These are phyloP conservation scores for Scaptomyza tumidula DNA, from an alignment of 2,888 invertebrate genomes.

Conservation along the genomic window DNA sequence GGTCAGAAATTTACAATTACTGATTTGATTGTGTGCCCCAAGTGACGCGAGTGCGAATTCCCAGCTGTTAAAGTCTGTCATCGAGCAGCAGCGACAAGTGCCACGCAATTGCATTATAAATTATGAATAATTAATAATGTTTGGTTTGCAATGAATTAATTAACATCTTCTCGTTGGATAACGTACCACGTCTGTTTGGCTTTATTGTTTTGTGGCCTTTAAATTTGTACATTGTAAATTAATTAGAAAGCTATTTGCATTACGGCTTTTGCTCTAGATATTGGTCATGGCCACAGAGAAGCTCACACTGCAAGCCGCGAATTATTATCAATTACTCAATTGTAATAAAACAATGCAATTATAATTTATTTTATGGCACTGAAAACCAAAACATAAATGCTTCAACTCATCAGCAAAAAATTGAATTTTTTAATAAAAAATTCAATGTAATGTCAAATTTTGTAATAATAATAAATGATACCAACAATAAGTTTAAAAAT, in stretches of 20 bases:
- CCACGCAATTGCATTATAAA: conserved; percentile 74
- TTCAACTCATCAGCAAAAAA: no score
- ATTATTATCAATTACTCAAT: conserved; percentile 73
- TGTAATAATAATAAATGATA: background rate
- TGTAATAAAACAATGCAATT: conserved; percentile 62
- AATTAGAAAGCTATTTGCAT: conserved; percentile 65
- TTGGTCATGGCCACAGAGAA: background rate
- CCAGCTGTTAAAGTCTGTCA: conserved; percentile 38
- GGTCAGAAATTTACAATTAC: conserved; percentile 14
- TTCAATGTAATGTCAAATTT: background rate
- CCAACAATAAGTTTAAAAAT: background rate
- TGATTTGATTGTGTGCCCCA: background rate
- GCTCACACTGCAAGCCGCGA: conserved; percentile 45
- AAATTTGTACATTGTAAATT: conserved; percentile 71
- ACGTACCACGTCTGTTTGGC: conserved; percentile 5
- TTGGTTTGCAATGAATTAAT: conserved; percentile 79
- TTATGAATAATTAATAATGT: conserved; percentile 79
- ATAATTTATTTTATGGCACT: conserved; percentile 64
- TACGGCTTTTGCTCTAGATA: conserved; percentile 25
- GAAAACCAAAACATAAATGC: background rate
- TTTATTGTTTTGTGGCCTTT: conserved; percentile 42
- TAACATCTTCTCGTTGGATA: conserved; percentile 32
- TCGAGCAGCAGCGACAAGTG: conserved; percentile 44
- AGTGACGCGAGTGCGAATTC: background rate
- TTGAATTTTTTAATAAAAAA: background rate